Base-by-base conservation (phyloP, 2,888 invertebrate genomes). In the Monopis laevigella region DNA sequence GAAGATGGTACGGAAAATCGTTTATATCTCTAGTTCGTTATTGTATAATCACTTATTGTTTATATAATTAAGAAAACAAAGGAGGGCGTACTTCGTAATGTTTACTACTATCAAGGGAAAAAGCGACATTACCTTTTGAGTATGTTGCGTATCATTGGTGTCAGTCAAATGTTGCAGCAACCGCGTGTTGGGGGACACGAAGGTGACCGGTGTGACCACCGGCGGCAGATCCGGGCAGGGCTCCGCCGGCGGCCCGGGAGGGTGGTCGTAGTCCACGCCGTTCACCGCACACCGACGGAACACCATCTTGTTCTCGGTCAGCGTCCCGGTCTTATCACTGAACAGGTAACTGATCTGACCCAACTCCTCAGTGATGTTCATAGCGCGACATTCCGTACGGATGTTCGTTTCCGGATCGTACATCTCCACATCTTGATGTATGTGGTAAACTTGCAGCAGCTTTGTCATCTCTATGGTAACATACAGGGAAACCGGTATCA, bases 281-380 rank as follows among this genome's bases (percentile, higher is more conserved):
- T 88, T 90, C 17, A 98, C 89, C 2, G 92, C 88, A 61, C 97
- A 98, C 38, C 92, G 84, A 43, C 94, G 86, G 71, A 98, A 98
- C 58, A 96, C 86, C 98, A 98, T 98, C 69, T 94, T 90, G 68
- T 98, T 98, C 72, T 98, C 97, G 1, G 98, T 98, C 43, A 98
- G 77, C 2, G 98, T 98, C 4, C 98, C 98, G 1, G 98, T 98
- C 77, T 98, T 98, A 67, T 98, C 98, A 7, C 94, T 95, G 74
- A 98, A 98, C 48, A 98, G 86, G 59, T 98, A 97, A 48, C 64
- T 65, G 50, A 88, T 86, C 80, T 98, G 98, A 1, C 98, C 98
- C 52, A 98, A 84, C 72, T 98, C 98, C 69, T 98, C 98, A 0
- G 97, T 96, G 48, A 98, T 97, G 66, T 98, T 98, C 59, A 96